These are phyloP conservation scores for Dendrolimus punctatus DNA, from an alignment of 1,140 invertebrate species.

Conservation along the genomic window DNA sequence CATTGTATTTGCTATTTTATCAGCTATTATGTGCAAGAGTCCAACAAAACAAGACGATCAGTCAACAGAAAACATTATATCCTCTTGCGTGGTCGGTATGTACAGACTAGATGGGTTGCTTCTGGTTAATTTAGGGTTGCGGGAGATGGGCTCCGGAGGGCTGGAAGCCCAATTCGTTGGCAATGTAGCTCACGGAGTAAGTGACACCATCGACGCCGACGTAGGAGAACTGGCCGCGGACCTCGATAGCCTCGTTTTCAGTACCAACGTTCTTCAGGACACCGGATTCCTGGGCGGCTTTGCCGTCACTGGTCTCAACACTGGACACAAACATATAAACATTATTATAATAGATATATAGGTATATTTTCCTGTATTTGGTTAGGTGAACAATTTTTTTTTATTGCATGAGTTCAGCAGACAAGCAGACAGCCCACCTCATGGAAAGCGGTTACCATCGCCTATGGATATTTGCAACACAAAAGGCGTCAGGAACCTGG, in stretches of 20 bases:
- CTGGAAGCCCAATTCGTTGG: slow-evolving; percentile 69
- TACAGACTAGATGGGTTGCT: slow-evolving; percentile 17
- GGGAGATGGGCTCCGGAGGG: slow-evolving; percentile 78
- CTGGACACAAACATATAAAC: slow-evolving; percentile 26
- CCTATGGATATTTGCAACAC: too few relatives aligned
- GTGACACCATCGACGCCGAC: slow-evolving; percentile 76
- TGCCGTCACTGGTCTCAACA: slow-evolving; percentile 75
- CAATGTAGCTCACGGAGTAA: slow-evolving; percentile 75
- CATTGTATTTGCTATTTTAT: slow-evolving; percentile 20
- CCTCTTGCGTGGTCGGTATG: slow-evolving; percentile 14
- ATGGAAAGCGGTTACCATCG: too few relatives aligned
- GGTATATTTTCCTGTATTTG: neutral
- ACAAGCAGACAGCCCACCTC: too few relatives aligned
- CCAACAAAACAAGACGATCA: slow-evolving; percentile 15
- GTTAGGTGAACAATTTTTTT: too few relatives aligned
- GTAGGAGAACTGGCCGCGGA: slow-evolving; percentile 74
- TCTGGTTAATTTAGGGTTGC: slow-evolving; percentile 5
- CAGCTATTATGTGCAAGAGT: slow-evolving; percentile 12
- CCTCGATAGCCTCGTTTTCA: slow-evolving; percentile 74
- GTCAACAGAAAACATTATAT: slow-evolving; percentile 14
- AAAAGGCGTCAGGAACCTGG: too few relatives aligned
- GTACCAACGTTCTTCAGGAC: slow-evolving; percentile 72
- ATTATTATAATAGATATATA: slow-evolving; percentile 1
- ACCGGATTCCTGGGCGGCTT: slow-evolving; percentile 68
- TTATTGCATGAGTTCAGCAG: too few relatives aligned